phyloP scores from a whole-genome alignment of 2,797 vertebrate genomes.

The Periophthalmus magnuspinnatus region DNA sequence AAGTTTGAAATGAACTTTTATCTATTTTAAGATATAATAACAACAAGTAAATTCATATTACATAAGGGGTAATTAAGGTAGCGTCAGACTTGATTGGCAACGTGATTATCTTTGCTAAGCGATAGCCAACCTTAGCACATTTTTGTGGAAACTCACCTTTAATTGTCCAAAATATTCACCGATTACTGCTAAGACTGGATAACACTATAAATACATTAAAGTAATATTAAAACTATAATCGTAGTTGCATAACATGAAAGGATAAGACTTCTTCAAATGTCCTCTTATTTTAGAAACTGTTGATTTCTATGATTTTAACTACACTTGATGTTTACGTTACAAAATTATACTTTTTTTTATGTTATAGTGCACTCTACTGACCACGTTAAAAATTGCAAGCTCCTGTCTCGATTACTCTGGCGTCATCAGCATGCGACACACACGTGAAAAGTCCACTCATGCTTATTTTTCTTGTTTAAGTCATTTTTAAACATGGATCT shows the following conservation, averaged over 20 bases:
- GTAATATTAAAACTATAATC: neutral
- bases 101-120: neutral
- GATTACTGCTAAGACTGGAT: no score
- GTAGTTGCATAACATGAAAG: neutral
- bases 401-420: conserved; percentile 28
- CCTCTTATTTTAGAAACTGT: neutral
- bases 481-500: neutral
- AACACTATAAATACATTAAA: no score
- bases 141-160: neutral
- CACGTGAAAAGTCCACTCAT: neutral
- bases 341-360: neutral
- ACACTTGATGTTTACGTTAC: neutral
- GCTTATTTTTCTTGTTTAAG: neutral
- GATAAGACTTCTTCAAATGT: no score
- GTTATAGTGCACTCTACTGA: neutral
- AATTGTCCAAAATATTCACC: no score
- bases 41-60: neutral
- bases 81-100: neutral
- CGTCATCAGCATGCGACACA: conserved; percentile 45
- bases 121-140: neutral
- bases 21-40: neutral
- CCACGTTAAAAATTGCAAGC: neutral
- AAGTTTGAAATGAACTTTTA: no score
- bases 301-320: neutral
- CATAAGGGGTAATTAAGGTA: no score